These are phyloP conservation scores for Hoplodrina blanda DNA, from an alignment of 2,888 invertebrate species.

Conservation along the genomic window DNA sequence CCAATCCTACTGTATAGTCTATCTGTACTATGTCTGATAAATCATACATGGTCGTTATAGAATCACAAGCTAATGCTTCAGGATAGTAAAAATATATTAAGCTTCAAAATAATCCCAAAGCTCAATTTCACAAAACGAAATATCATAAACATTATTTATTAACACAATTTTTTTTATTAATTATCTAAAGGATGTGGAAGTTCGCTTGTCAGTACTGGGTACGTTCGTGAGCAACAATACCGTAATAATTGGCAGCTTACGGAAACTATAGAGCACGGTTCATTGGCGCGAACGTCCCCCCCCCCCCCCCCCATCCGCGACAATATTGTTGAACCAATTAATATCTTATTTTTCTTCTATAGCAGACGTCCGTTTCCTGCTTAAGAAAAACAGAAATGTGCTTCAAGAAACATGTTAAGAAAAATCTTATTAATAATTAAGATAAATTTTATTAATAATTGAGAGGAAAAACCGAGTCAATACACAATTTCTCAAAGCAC, in stretches of 20 bases:
- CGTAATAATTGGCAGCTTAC: conserved; percentile 64
- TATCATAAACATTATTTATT: neutral
- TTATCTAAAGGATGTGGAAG: conserved; percentile 42
- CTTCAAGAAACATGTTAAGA: neutral
- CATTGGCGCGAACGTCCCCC: conserved; percentile 61
- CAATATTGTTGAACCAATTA: conserved; percentile 45
- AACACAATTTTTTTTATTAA: conserved; percentile 15
- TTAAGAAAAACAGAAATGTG: conserved; percentile 6
- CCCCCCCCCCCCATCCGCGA: conserved; percentile 55
- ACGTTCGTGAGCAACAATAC: conserved; percentile 32
- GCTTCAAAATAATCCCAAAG: neutral
- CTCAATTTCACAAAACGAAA: neutral
- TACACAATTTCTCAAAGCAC: too few relatives aligned
- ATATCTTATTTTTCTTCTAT: conserved; percentile 30
- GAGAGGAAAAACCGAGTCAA: too few relatives aligned
- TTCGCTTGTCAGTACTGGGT: conserved; percentile 23
- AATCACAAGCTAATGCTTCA: too few relatives aligned
- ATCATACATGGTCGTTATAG: too few relatives aligned
- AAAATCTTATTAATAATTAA: neutral
- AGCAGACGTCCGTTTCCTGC: conserved; percentile 3
- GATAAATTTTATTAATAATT: too few relatives aligned
- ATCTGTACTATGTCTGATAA: too few relatives aligned
- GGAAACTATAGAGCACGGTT: conserved; percentile 62
- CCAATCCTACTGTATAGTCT: neutral
- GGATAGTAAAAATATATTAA: too few relatives aligned